These are phyloP conservation scores for Drosophila diplacantha DNA, from an alignment of 2,888 invertebrate species.

Conservation along the genomic window DNA sequence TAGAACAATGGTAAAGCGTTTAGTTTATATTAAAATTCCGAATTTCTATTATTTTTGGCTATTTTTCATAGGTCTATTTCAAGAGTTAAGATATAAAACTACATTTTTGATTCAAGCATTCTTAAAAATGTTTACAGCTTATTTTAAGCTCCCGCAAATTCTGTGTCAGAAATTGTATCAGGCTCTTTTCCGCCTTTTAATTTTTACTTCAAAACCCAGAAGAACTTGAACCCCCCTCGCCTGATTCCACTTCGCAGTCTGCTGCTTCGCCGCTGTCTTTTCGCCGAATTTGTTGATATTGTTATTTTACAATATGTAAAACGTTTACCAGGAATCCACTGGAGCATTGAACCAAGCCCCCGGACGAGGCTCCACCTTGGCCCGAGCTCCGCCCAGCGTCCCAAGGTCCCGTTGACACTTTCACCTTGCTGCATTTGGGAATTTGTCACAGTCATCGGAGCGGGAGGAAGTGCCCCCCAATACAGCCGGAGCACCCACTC, in stretches of 20 bases:
- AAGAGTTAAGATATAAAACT: no score
- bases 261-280: slow-evolving; percentile 17
- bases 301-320: slow-evolving; percentile 65
- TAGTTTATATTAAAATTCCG: no score
- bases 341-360: background rate
- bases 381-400: background rate
- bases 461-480: background rate
- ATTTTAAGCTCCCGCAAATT: background rate
- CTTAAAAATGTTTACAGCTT: no score
- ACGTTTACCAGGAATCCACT: slow-evolving; percentile 53
- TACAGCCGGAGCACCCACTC: background rate
- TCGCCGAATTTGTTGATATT: slow-evolving; percentile 47
- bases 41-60: no score
- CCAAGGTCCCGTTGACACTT: slow-evolving; percentile 1
- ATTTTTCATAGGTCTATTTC: no score
- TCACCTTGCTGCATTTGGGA: slow-evolving; percentile 22
- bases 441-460: slow-evolving; percentile 26
- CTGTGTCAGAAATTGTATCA: background rate
- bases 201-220: background rate
- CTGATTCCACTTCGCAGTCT: slow-evolving; percentile 14
- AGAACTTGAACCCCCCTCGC: slow-evolving; percentile 5
- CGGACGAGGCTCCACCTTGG: background rate
- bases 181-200: rapidly evolving
- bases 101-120: no score
- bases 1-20: no score